Conservation (phyloP, 2,797 vertebrate species). For the Garrulus glandarius region DNA sequence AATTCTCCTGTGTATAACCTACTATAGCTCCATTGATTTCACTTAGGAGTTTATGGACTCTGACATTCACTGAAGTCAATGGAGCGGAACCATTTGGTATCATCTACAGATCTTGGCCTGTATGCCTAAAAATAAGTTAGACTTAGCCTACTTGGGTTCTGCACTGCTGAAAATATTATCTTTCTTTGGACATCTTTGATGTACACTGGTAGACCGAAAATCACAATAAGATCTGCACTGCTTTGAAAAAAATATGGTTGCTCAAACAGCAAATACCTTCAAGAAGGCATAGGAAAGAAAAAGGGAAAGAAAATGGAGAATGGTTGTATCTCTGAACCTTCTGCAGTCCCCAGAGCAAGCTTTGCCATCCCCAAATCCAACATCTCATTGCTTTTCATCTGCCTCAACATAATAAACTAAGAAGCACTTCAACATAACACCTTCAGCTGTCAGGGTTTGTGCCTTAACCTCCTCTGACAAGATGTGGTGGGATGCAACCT, state of each 20-base stretch:
- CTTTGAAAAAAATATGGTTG: neutral
- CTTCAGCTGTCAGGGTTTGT: neutral
- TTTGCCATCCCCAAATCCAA: neutral
- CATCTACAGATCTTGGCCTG: neutral
- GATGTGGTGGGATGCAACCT: neutral
- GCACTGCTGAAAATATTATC: neutral
- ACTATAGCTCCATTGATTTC: neutral
- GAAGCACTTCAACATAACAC: rapidly evolving
- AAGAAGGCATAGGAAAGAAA: neutral
- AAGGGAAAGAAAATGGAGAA: neutral
- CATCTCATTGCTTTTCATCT: neutral
- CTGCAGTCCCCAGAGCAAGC: neutral
- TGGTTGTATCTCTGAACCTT: neutral
- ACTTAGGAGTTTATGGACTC: neutral
- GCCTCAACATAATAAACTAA: neutral
- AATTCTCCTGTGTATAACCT: neutral
- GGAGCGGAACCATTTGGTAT: neutral
- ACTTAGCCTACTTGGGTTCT: neutral
- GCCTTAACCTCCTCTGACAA: neutral
- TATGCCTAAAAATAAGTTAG: neutral
- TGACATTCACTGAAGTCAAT: neutral
- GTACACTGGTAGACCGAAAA: neutral
- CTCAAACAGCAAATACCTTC: neutral
- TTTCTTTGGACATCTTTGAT: neutral
- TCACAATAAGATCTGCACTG: neutral